phyloP scores from a whole-genome alignment of 2,797 vertebrate species.

The Pelochelys cantorii region DNA sequence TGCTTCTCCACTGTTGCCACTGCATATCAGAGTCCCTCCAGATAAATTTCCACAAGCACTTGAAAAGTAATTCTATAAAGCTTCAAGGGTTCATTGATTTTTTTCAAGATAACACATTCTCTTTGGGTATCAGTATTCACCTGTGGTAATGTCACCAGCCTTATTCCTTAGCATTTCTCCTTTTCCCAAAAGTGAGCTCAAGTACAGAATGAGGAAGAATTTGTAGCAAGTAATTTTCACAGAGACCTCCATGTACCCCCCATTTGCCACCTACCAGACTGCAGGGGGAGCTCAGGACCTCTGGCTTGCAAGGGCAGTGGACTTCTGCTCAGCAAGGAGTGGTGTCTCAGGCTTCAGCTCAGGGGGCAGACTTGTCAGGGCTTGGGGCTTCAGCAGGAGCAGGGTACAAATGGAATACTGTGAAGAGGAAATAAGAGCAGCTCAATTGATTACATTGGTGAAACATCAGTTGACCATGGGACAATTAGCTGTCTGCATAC shows the following conservation, averaged over 20 bases:
- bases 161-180: neutral
- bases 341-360: too few relatives aligned
- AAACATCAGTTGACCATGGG: neutral
- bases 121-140: constrained; percentile 63
- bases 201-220: constrained; percentile 25
- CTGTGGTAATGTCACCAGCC: constrained; percentile 23
- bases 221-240: neutral
- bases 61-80: constrained; percentile 73
- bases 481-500: neutral
- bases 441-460: neutral
- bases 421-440: neutral
- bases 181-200: constrained; percentile 41
- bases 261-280: too few relatives aligned
- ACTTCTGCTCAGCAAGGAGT: too few relatives aligned
- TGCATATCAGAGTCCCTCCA: constrained; percentile 55
- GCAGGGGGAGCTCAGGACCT: too few relatives aligned
- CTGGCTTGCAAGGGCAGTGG: too few relatives aligned
- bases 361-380: too few relatives aligned
- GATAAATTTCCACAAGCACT: constrained; percentile 67
- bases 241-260: too few relatives aligned
- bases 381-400: too few relatives aligned
- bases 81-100: constrained; percentile 60
- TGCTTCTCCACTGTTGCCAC: constrained; percentile 39
- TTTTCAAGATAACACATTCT: constrained; percentile 58
- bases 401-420: neutral